Conservation (phyloP, 2,113 vertebrate species). For the Balaeniceps rex region DNA sequence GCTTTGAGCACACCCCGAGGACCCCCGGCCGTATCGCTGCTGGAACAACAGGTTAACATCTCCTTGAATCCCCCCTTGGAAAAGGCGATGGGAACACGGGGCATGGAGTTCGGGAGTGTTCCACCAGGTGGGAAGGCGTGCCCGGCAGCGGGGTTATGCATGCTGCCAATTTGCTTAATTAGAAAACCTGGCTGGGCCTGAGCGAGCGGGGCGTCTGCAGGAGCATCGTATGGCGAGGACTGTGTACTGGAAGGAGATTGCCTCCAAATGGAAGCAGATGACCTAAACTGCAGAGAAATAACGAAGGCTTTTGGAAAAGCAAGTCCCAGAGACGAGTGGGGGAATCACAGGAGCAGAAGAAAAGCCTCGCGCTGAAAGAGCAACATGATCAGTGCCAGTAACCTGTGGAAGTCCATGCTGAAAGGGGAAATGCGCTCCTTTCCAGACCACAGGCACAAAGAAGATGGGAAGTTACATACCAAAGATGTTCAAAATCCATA, state of each 20-base stretch:
- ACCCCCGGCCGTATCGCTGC: accelerated
- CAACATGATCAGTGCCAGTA: background rate
- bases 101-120: background rate
- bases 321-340: background rate
- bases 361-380: background rate
- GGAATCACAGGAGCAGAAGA: background rate
- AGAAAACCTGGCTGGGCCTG: background rate
- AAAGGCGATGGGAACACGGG: background rate
- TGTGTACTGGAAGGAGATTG: background rate
- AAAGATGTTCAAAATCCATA: background rate
- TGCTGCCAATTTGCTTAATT: background rate
- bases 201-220: accelerated
- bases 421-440: background rate
- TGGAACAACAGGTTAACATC: background rate
- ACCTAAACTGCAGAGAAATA: background rate
- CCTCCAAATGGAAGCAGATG: background rate
- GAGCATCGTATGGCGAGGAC: background rate
- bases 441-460: background rate
- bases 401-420: background rate
- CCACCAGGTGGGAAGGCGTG: background rate
- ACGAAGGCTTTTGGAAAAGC: background rate
- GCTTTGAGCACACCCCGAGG: too few relatives aligned
- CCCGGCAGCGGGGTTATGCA: background rate
- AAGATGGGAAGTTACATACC: background rate
- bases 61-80: accelerated